These are phyloP conservation scores for Aythya baeri DNA, from an alignment of 2,113 vertebrate species.

Conservation along the genomic window DNA sequence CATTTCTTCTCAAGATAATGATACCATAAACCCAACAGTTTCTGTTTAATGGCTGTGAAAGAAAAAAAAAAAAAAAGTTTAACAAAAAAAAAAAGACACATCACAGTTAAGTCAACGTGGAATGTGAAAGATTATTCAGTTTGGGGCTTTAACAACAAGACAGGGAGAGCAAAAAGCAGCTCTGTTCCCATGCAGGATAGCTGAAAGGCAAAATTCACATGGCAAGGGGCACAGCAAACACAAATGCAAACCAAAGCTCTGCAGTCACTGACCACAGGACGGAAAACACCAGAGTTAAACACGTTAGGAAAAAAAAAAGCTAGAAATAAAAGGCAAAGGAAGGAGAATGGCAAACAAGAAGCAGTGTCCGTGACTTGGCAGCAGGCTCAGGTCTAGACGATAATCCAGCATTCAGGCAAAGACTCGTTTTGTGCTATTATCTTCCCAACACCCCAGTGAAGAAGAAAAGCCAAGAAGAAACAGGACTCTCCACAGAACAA, in stretches of 20 bases:
- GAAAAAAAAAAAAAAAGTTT: not conserved
- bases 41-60: not conserved
- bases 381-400: not conserved
- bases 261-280: not conserved
- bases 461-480: constrained; percentile 53
- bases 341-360: constrained; percentile 36
- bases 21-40: not conserved
- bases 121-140: not conserved
- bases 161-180: not conserved
- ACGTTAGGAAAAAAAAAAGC: not conserved
- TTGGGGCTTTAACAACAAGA: not conserved
- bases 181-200: not conserved
- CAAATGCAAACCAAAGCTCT: not conserved
- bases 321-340: constrained; percentile 32
- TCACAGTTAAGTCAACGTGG: not conserved
- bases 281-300: constrained; percentile 1
- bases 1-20: not conserved
- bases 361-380: constrained; percentile 50
- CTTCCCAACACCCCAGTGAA: not conserved
- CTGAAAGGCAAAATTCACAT: not conserved
- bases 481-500: not conserved
- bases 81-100: not conserved
- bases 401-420: constrained; percentile 51
- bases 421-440: constrained; percentile 2
- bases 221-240: not conserved